A percentile compares a stretch with the other conserved stretches of the same genome.
phyloP scores from a whole-genome alignment of 92 coral and sea anemone species.

The Montipora capitata region DNA sequence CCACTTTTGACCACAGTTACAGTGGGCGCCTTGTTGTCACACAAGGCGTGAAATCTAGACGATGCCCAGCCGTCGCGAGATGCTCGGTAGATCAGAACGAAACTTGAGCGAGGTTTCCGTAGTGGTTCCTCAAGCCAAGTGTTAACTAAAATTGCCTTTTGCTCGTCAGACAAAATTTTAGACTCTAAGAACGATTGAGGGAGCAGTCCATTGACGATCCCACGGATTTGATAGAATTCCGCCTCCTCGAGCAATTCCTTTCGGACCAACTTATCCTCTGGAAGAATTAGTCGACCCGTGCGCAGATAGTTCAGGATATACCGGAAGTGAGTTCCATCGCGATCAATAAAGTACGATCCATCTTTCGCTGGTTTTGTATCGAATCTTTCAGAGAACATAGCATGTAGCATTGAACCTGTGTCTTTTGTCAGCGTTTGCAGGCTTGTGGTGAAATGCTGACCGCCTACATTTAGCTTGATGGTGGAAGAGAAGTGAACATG shows the following conservation, averaged over 20 bases:
- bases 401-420: too few relatives aligned
- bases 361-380: too few relatives aligned
- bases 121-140: not conserved
- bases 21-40: constrained; percentile 58
- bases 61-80: constrained; percentile 64
- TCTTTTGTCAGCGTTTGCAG: too few relatives aligned
- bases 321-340: not conserved
- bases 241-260: constrained; percentile 78
- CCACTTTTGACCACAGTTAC: constrained; percentile 55
- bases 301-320: constrained; percentile 76
- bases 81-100: constrained; percentile 56
- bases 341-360: not conserved
- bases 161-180: constrained; percentile 39
- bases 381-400: too few relatives aligned
- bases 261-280: constrained; percentile 61
- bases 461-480: too few relatives aligned
- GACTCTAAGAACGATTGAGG: constrained; percentile 36
- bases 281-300: constrained; percentile 70
- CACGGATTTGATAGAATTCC: not conserved
- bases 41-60: constrained; percentile 31
- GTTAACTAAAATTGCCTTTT: not conserved
- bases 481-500: too few relatives aligned
- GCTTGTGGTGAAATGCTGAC: too few relatives aligned
- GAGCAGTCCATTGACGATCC: constrained; percentile 44
- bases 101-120: not conserved